These are phyloP conservation scores for Epinephelus fuscoguttatus DNA, from an alignment of 2,113 vertebrate species.

Conservation along the genomic window DNA sequence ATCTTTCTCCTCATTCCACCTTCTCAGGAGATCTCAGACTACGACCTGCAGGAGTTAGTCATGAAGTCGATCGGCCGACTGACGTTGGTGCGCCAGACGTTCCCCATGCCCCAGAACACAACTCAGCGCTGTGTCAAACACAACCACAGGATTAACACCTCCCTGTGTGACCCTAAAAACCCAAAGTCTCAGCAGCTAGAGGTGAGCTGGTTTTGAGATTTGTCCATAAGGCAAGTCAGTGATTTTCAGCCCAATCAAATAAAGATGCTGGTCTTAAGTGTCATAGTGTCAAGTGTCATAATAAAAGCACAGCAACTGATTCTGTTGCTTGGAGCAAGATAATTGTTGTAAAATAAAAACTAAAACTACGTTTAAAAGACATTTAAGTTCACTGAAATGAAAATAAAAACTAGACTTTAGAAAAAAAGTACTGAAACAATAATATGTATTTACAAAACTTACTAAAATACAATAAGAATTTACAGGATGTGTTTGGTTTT, in stretches of 20 bases:
- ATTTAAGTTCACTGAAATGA: too few species aligned
- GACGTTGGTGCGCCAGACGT: slow-evolving; percentile 95
- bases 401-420: too few species aligned
- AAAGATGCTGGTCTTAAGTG: background rate
- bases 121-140: slow-evolving; percentile 96
- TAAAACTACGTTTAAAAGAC: too few species aligned
- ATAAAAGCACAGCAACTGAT: background rate
- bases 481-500: too few species aligned
- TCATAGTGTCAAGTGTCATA: background rate
- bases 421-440: too few species aligned
- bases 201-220: slow-evolving; percentile 80
- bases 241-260: slow-evolving; percentile 1
- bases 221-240: background rate
- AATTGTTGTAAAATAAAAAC: too few species aligned
- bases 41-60: slow-evolving; percentile 96
- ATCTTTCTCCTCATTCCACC: background rate
- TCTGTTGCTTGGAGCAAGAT: background rate
- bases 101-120: slow-evolving; percentile 94
- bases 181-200: slow-evolving; percentile 94
- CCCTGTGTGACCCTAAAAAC: slow-evolving; percentile 96
- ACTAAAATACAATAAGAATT: too few species aligned
- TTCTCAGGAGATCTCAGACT: slow-evolving; percentile 93
- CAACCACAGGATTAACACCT: slow-evolving; percentile 97
- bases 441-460: too few species aligned
- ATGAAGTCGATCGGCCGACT: slow-evolving; percentile 97